A percentile compares a stretch with the other conserved stretches of the same genome.
These are phyloP conservation scores for Brevimyrus niger DNA, from an alignment of 2,113 vertebrate species.

Conservation along the genomic window DNA sequence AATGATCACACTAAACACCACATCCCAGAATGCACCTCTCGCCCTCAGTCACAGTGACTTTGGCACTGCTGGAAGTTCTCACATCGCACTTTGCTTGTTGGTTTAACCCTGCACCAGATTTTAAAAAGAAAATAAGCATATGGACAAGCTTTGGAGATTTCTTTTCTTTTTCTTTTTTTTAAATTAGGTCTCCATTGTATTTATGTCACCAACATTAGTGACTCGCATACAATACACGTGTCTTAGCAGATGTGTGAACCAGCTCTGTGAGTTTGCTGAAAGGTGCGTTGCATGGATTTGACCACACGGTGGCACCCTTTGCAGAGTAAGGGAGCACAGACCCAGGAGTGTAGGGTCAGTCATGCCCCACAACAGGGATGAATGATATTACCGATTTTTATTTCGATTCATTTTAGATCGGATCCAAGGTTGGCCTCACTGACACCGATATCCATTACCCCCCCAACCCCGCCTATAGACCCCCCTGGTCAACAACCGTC, in stretches of 20 bases:
- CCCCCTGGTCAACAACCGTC: not conserved
- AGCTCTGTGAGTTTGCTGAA: not conserved
- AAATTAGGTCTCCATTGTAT: not conserved
- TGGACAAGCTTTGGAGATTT: not conserved
- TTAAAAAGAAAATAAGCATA: not conserved
- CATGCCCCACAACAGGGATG: too few relatives aligned
- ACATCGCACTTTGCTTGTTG: not conserved
- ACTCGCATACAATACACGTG: not conserved
- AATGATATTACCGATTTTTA: too few relatives aligned
- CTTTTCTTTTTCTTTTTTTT: too few relatives aligned
- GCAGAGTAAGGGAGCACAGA: not conserved
- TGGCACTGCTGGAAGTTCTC: conserved; percentile 52
- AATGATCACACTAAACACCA: conserved; percentile 26
- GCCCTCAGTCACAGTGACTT: conserved; percentile 51
- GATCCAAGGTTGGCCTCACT: too few relatives aligned
- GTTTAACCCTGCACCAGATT: not conserved
- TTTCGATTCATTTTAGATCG: too few relatives aligned
- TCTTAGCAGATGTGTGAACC: not conserved
- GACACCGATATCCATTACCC: too few relatives aligned
- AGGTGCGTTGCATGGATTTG: not conserved
- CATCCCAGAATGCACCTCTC: conserved; percentile 46
- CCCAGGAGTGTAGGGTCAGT: not conserved
- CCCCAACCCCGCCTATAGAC: too few relatives aligned
- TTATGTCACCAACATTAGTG: not conserved
- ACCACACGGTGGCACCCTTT: not conserved